Conservation (phyloP, 2,797 vertebrate genomes). For the Tragopan temminckii region DNA sequence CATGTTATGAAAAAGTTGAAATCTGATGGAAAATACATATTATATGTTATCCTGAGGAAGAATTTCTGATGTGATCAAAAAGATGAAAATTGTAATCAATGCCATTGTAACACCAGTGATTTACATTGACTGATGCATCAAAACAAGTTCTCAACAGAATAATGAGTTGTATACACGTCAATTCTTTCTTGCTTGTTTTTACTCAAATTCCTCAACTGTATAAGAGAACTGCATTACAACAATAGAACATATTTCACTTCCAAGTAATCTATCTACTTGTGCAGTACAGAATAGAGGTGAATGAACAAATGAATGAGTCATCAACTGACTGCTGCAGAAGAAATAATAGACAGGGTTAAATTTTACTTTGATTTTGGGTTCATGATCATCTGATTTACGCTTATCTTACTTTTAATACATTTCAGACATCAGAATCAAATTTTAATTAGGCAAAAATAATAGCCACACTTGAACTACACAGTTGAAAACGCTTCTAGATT, state of each 20-base stretch:
- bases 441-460: not conserved
- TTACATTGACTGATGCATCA: constrained; percentile 46
- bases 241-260: not conserved
- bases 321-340: not conserved
- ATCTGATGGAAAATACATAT: not conserved
- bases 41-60: not conserved
- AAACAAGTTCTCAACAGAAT: constrained; percentile 53
- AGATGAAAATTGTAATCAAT: constrained; percentile 55
- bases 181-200: constrained; percentile 7
- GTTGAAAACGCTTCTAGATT: not conserved
- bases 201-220: not conserved
- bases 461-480: not conserved
- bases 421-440: not conserved
- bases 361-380: not conserved
- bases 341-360: not conserved
- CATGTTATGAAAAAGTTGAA: not conserved
- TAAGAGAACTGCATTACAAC: constrained; percentile 4
- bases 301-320: not conserved
- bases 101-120: constrained; percentile 31
- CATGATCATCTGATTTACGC: not conserved
- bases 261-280: not conserved
- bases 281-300: not conserved
- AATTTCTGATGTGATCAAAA: constrained; percentile 5
- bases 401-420: not conserved
- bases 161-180: not conserved